phyloP scores from a whole-genome alignment of 2,113 vertebrate species.

The Montifringilla adamsi region DNA sequence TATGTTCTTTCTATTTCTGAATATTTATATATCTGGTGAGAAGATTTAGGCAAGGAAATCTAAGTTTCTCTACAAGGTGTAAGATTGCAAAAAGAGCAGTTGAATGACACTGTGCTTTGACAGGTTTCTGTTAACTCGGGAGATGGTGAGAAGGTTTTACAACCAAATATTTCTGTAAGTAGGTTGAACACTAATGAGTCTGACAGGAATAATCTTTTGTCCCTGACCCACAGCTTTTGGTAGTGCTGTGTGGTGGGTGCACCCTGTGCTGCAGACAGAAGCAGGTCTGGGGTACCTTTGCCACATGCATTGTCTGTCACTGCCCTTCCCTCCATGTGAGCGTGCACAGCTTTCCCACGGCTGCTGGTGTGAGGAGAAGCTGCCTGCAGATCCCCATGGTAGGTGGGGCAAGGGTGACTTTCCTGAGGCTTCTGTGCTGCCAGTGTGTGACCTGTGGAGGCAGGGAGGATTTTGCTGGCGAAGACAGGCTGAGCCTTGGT shows the following conservation, averaged over 20 bases:
- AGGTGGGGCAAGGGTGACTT: rapidly evolving
- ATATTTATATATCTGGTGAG: neutral
- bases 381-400: neutral
- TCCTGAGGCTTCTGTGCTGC: rapidly evolving
- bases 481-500: neutral
- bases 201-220: neutral
- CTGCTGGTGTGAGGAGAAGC: neutral
- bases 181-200: neutral
- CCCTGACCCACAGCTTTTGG: neutral
- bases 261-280: neutral
- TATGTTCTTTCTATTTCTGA: neutral
- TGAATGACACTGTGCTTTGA: neutral
- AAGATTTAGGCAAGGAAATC: neutral
- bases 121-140: neutral
- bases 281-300: neutral
- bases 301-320: neutral
- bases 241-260: neutral
- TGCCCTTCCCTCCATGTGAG: rapidly evolving
- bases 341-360: rapidly evolving
- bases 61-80: neutral
- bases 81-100: neutral
- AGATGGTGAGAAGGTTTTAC: neutral
- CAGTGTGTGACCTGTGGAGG: neutral
- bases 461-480: neutral
- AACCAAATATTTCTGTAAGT: neutral